Conservation (phyloP, 2,888 invertebrate genomes). For the Chrysotoxum bicinctum region DNA sequence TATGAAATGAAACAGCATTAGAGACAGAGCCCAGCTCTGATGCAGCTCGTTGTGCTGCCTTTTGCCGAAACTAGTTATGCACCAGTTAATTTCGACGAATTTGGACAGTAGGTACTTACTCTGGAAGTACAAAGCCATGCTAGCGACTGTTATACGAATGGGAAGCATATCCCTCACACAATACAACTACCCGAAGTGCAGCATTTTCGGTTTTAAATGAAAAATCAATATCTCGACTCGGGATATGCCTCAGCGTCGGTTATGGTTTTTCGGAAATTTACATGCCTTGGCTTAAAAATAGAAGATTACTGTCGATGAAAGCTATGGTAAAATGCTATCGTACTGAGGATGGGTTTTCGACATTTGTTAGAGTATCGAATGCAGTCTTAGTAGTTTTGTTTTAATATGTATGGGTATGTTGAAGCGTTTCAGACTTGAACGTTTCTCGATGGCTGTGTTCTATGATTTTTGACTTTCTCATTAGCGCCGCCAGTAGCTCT, state of each 20-base stretch:
- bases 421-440: no score
- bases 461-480: no score
- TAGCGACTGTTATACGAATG: not conserved
- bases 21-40: not conserved
- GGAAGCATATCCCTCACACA: constrained; percentile 19
- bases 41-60: constrained; percentile 9
- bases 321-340: no score
- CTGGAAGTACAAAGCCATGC: constrained; percentile 37
- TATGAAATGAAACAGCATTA: constrained; percentile 3
- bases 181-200: not conserved
- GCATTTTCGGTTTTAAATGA: not conserved
- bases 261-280: no score
- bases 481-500: no score
- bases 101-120: constrained; percentile 31
- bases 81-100: constrained; percentile 62
- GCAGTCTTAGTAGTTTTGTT: no score
- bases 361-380: no score
- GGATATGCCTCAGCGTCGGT: not conserved
- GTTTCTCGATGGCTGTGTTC: no score
- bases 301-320: no score
- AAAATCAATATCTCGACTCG: not conserved
- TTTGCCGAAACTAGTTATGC: constrained; percentile 58
- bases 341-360: no score
- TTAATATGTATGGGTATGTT: no score
- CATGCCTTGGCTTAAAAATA: no score